Base-by-base conservation (phyloP, 2,797 vertebrate genomes). In the Esox lucius region DNA sequence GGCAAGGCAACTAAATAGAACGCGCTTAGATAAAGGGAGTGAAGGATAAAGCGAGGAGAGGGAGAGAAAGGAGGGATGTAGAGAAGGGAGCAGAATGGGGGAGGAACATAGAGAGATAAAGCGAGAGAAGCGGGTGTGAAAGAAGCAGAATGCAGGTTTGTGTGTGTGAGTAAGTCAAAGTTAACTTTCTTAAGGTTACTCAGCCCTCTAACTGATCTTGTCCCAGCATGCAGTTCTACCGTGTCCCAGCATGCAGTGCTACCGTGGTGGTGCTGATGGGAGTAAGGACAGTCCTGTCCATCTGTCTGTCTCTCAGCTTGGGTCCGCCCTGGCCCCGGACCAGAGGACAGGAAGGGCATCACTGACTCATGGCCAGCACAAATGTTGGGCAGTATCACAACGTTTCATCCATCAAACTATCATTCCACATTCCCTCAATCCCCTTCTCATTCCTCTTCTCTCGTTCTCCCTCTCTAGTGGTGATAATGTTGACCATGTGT, bases 1-100 rank as follows among this genome's bases (percentile, higher is more conserved):
- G 85, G 75, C 68, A 59, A 81, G 74, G 74, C 85, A 82, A 86
- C 72, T 78, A 85, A 86, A 89, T 78, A 85, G 80, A 87, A 76
- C 82, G 81, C 59, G 73, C 5, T 76, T 19, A 69, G 62, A 66
- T 70, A 80, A 59, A 77, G 68, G 67, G 68, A 62, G 65, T 22
- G 65, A 16, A 33, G 26, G 35, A 39, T 49, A 59, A 28, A 73
- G 64, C 56, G 31, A 33, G 70, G 28, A 64, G 15, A 48, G 31
- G 31, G 42, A 72, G 33, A 61, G 28, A 65, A 51, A 69, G 26
- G 35, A 59, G 68, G 48, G 42, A 75, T 72, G 75, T 24, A 3
- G 33, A 79, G 33, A 73, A 84, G 77, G 51, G 73, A 56, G 80
- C 73, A 72, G 85, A 73, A 35, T 49, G 61, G 31, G 22, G 19